Evolutionary conservation across 2,113 vertebrate genomes (phyloP).

Genomic region (Ahaetulla prasina): DNA sequence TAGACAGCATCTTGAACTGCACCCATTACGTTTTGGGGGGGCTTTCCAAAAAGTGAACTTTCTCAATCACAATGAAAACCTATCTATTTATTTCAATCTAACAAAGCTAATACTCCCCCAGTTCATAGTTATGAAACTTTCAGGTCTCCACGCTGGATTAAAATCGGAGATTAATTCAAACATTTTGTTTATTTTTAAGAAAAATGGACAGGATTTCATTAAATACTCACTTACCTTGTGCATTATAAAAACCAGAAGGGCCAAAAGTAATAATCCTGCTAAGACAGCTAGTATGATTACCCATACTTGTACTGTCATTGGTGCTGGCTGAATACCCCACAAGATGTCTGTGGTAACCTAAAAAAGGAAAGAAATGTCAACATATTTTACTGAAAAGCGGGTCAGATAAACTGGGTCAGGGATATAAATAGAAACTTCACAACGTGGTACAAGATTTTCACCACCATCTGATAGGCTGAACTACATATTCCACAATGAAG

Average conservation of each 20-base stretch:
- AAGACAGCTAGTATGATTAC: slow-evolving; percentile 92
- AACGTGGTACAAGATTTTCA: neutral
- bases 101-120: neutral
- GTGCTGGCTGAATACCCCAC: slow-evolving; percentile 79
- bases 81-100: neutral
- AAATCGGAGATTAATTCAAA: neutral
- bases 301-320: slow-evolving; percentile 86
- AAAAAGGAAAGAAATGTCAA: neutral
- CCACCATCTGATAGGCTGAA: neutral
- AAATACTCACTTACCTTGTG: slow-evolving; percentile 80
- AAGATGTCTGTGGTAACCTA: slow-evolving; percentile 88
- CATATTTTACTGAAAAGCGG: neutral
- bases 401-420: neutral
- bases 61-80: neutral
- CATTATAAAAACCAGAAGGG: slow-evolving; percentile 94
- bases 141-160: neutral
- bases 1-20: neutral
- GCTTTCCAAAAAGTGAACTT: neutral
- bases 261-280: slow-evolving; percentile 87
- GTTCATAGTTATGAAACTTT: neutral
- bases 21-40: neutral
- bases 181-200: neutral
- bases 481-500: neutral
- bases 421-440: neutral
- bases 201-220: neutral